phyloP scores from a whole-genome alignment of 2,888 invertebrate genomes.

The Ceramica pisi region DNA sequence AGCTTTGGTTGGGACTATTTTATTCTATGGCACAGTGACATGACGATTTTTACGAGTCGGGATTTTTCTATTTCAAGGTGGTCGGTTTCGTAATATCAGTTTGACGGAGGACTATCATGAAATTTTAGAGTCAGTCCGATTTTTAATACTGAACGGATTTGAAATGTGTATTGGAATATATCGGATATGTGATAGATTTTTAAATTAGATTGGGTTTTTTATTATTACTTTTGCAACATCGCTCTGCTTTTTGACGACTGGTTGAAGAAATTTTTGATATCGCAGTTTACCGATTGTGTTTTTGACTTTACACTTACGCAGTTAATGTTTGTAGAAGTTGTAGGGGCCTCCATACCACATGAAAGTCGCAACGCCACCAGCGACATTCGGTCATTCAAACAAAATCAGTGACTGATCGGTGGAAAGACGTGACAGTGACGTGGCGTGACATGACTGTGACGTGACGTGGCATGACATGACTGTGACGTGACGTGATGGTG shows the following conservation, averaged over 20 bases:
- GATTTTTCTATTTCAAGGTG: slow-evolving; percentile 78
- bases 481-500: too few species aligned
- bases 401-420: too few species aligned
- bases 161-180: slow-evolving; percentile 29
- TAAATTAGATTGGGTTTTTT: neutral
- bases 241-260: neutral
- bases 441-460: too few species aligned
- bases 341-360: too few species aligned
- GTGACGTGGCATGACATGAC: too few species aligned
- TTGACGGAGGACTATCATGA: slow-evolving; percentile 68
- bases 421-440: too few species aligned
- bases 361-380: too few species aligned
- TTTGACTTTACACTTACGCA: too few species aligned
- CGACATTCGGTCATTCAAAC: too few species aligned
- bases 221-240: neutral
- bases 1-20: slow-evolving; percentile 10
- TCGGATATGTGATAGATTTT: slow-evolving; percentile 2
- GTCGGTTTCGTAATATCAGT: slow-evolving; percentile 67
- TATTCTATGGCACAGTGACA: slow-evolving; percentile 61
- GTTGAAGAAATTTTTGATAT: too few species aligned
- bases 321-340: too few species aligned
- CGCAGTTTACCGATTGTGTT: too few species aligned
- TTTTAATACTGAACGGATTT: slow-evolving; percentile 52
- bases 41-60: slow-evolving; percentile 71
- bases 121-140: slow-evolving; percentile 61